Base-by-base conservation (phyloP, 2,113 vertebrate species). In the Muscicapa adusta region DNA sequence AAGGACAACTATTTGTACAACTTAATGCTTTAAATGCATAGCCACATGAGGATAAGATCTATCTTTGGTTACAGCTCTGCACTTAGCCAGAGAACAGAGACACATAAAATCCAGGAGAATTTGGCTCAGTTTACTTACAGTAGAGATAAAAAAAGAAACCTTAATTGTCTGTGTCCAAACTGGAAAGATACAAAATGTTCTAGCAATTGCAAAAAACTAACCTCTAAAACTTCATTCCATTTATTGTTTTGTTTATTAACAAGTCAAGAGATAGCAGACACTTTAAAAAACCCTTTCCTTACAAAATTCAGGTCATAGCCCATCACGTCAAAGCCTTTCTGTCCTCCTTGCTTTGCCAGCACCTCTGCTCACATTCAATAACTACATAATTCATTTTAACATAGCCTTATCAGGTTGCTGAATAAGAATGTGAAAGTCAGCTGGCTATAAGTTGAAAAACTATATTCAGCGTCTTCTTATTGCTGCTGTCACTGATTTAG, bases 341-440 rank as follows among this genome's bases (percentile, higher is more conserved):
- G 71, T 76, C 58, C 45, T 66, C 53, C 68, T 60, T 58, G 47
- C 74, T 58, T 89, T 95, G 67, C 67, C 87, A 94, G 89, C 74
- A 94, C 85, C 66, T 83, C 90, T 80, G 82, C 75, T 94, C 56
- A 43, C 54, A 86, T 54, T 76, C 71, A 54, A 76, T 83, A 92
- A 84, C 85, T 88, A 80, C 65, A 90, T 96, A 94, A 92, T 86
- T 94, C 63, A 96, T 91, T 95, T 62, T 10, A 83, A 63, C 23
- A 26, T 36, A 57, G 62, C 38, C 74, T 91, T 85, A 95, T 87
- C 78, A 58, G 85, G 78, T 77, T 95, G 95, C 94, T 88, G 78
- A 95, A 91, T 89, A 91, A 76, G 74, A 83, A 95, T 80, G 78
- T 90, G 81, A 82, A 94, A 93, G 75, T 91, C 94, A 94, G 54